phyloP scores from a whole-genome alignment of 2,113 vertebrate species.

The Hepsetus odoe region DNA sequence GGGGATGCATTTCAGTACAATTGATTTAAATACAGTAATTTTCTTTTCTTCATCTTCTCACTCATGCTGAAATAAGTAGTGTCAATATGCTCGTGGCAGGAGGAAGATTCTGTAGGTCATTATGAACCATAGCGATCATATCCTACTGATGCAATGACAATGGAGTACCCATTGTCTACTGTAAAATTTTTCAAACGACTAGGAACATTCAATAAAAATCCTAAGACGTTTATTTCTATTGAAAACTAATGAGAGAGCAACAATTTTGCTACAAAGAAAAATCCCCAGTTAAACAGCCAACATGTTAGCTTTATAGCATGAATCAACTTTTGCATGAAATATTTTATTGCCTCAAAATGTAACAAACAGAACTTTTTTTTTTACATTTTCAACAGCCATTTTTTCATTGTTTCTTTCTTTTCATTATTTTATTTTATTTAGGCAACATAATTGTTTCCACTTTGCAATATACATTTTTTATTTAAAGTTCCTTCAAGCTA shows the following conservation, averaged over 20 bases:
- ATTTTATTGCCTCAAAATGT: no score
- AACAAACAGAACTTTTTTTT: not conserved
- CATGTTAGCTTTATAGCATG: no score
- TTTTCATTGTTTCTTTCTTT: no score
- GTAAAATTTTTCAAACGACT: not conserved
- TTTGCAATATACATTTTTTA: not conserved
- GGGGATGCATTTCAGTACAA: conserved; percentile 18
- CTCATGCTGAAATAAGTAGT: conserved; percentile 8
- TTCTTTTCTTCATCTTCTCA: conserved; percentile 40
- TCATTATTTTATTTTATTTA: no score
- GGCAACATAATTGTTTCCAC: not conserved
- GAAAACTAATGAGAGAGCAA: not conserved
- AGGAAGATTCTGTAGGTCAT: not conserved
- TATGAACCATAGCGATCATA: conserved; percentile 2
- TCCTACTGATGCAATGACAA: conserved; percentile 24
- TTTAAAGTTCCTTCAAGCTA: not conserved
- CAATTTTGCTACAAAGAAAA: not conserved
- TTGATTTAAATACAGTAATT: conserved; percentile 31
- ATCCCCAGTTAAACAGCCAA: not conserved
- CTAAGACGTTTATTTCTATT: not conserved
- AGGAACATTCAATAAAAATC: not conserved
- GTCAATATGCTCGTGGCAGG: conserved; percentile 23
- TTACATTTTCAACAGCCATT: not conserved
- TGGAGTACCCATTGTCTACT: conserved; percentile 14
- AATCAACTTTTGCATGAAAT: no score